A percentile compares a stretch with the other conserved stretches of the same genome.
Evolutionary conservation across 2,797 vertebrate genomes (phyloP).

Genomic region (Chaunax sp.): DNA sequence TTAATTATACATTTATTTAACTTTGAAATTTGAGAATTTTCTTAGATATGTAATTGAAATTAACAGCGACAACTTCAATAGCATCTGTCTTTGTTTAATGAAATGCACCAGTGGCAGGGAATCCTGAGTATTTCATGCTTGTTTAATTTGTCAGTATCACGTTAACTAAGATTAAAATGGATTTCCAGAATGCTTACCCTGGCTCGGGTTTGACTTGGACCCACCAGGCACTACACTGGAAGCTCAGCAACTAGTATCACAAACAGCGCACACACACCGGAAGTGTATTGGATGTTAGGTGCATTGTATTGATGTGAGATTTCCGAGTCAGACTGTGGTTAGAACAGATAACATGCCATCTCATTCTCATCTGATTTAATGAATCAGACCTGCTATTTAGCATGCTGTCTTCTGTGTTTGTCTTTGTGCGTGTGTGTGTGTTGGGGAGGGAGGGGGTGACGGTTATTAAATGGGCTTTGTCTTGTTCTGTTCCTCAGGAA

Average conservation of each 20-base stretch:
- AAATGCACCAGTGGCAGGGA: no score
- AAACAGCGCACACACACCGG: constrained; percentile 16
- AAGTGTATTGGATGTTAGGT: constrained; percentile 37
- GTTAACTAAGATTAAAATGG: no score
- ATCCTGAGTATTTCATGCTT: no score
- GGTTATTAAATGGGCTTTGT: constrained; percentile 75
- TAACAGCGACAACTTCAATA: no score
- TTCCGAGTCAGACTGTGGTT: constrained; percentile 50
- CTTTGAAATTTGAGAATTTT: no score
- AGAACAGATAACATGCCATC: constrained; percentile 71
- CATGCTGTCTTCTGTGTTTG: constrained; percentile 39
- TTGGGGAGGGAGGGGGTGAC: constrained; percentile 42
- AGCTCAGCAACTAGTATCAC: neutral
- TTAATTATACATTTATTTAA: no score
- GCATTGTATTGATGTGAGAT: constrained; percentile 57
- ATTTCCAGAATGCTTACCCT: no score
- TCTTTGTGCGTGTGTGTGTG: constrained; percentile 10
- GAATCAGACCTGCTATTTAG: constrained; percentile 57
- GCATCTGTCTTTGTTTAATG: no score
- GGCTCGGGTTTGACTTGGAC: no score
- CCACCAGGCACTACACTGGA: no score
- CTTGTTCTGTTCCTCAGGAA: constrained; percentile 73
- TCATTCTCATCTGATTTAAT: constrained; percentile 67
- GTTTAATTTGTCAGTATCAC: no score
- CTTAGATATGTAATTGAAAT: no score